Conservation (phyloP, 1,140 invertebrate genomes). For the Caenorhabditis tropicalis region DNA sequence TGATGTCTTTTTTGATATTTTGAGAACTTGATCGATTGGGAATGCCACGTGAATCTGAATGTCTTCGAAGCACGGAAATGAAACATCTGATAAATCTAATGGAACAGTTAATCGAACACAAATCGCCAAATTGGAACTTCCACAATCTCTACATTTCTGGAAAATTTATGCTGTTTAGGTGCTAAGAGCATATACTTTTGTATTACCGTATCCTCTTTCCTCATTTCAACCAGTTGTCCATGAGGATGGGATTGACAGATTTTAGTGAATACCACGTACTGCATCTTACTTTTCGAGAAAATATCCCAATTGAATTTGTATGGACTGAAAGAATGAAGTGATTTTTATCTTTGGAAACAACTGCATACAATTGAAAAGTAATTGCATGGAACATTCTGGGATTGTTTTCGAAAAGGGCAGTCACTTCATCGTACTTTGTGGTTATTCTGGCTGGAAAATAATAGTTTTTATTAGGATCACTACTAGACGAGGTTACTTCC, state of each 20-base stretch:
- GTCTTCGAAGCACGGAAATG: neutral
- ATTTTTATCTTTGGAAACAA: neutral
- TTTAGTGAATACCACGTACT: constrained; percentile 29
- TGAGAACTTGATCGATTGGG: neutral
- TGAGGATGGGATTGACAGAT: neutral
- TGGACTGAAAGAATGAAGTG: neutral
- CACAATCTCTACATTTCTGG: neutral
- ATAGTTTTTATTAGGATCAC: too few species aligned
- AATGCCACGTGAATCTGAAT: constrained; percentile 22
- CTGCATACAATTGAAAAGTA: neutral
- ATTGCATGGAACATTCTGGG: too few species aligned
- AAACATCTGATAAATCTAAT: neutral
- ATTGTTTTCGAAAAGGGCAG: too few species aligned
- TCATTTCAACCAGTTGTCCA: neutral
- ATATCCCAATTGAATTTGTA: neutral
- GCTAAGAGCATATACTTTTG: too few species aligned
- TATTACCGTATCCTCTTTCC: neutral
- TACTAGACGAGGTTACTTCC: too few species aligned
- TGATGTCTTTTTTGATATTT: neutral
- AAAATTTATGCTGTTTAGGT: neutral
- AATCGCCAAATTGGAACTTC: neutral
- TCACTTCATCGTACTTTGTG: too few species aligned
- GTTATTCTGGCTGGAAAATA: too few species aligned
- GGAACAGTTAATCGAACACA: neutral
- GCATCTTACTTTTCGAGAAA: neutral